Evolutionary conservation across 2,113 vertebrate species (phyloP).

Genomic region (Syngnathus floridae): DNA sequence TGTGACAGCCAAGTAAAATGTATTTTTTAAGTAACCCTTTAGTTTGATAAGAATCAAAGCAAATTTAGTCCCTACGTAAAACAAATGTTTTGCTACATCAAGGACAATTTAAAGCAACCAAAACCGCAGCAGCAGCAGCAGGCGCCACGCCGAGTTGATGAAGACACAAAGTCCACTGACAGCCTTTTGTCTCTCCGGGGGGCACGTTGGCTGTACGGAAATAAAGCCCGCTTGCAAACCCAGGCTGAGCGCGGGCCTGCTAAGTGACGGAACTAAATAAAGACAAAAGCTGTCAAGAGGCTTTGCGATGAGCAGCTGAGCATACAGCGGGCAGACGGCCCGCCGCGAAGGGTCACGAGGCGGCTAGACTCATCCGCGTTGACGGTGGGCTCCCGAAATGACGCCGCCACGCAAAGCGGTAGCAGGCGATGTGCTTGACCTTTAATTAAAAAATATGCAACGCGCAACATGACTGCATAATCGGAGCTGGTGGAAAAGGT

Average conservation of each 20-base stretch:
- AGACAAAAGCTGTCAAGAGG: constrained; percentile 60
- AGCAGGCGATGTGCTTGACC: constrained; percentile 4
- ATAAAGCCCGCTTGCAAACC: constrained; percentile 47
- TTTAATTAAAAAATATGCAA: constrained; percentile 28
- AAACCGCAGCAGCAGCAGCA: not conserved
- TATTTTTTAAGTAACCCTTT: too few species aligned
- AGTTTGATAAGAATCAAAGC: too few species aligned
- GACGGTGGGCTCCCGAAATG: not conserved
- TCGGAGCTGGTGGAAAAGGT: not conserved
- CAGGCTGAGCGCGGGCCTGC: constrained; percentile 37
- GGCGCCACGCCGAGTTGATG: constrained; percentile 15
- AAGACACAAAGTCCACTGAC: constrained; percentile 28
- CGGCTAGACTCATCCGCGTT: constrained; percentile 18
- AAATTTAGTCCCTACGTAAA: too few species aligned
- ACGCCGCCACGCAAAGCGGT: not conserved
- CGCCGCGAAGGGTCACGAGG: constrained; percentile 31
- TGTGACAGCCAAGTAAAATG: too few species aligned
- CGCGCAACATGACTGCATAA: constrained; percentile 11
- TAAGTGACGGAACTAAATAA: constrained; percentile 64
- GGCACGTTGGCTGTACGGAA: constrained; percentile 36
- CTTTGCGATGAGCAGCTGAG: constrained; percentile 60
- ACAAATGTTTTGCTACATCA: too few species aligned
- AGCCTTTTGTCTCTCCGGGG: constrained; percentile 43
- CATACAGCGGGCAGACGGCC: constrained; percentile 34
- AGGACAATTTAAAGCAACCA: not conserved